A percentile compares a stretch with the other conserved stretches of the same genome.
Conservation (phyloP, 2,888 invertebrate genomes). For the Drosophila nr. perissopoda region DNA sequence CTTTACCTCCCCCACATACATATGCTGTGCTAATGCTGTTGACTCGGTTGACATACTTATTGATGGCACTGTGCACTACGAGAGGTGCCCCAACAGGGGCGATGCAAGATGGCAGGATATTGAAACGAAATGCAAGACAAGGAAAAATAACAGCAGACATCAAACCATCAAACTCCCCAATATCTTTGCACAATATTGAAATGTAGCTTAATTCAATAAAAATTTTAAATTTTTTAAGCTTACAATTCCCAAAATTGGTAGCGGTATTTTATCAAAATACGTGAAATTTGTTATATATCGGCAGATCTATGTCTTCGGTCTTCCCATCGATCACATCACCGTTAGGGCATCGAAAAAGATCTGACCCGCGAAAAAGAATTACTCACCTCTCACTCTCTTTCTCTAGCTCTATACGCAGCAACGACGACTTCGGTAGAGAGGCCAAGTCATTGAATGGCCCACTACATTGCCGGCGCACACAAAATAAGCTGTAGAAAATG, state of each 20-base stretch:
- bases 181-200: not conserved
- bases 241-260: not conserved
- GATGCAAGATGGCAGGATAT: conserved; percentile 39
- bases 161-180: not conserved
- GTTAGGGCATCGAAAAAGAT: conserved; percentile 7
- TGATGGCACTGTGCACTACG: conserved; percentile 55
- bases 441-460: conserved; percentile 44
- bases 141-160: conserved; percentile 38
- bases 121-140: conserved; percentile 41
- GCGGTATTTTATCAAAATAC: not conserved
- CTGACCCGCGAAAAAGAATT: not conserved
- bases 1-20: conserved; percentile 1
- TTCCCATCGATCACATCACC: conserved; percentile 28
- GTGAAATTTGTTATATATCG: not conserved
- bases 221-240: not conserved
- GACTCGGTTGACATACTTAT: conserved; percentile 71
- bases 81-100: conserved; percentile 1
- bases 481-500: conserved; percentile 62
- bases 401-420: conserved; percentile 23
- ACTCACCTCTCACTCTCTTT: conserved; percentile 39
- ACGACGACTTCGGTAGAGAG: conserved; percentile 26
- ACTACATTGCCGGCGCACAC: conserved; percentile 48
- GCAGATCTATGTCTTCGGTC: not conserved
- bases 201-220: not conserved
- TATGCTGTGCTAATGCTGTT: conserved; percentile 51